Conservation (phyloP, 2,113 vertebrate genomes). For the Xiphorhynchus elegans region DNA sequence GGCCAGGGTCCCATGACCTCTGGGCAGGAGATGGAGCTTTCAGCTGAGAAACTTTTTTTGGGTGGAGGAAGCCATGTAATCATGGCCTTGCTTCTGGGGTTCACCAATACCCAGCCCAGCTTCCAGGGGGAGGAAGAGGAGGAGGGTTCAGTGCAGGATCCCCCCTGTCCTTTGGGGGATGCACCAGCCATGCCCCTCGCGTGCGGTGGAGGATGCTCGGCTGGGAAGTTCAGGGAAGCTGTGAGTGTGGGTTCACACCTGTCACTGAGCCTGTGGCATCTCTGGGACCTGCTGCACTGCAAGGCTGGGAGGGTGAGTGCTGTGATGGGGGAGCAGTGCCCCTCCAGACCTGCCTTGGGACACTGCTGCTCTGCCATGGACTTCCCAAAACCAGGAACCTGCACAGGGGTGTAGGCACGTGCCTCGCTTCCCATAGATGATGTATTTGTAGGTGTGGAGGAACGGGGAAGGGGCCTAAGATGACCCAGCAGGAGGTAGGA, state of each 20-base stretch:
- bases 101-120: neutral
- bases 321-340: neutral
- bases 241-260: accelerated
- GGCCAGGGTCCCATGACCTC: neutral
- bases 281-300: neutral
- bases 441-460: neutral
- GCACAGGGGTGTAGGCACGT: neutral
- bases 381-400: neutral
- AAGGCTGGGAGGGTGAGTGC: neutral
- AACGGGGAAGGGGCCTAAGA: neutral
- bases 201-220: accelerated
- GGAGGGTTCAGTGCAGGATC: neutral
- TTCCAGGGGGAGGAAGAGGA: neutral
- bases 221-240: neutral
- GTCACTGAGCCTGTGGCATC: neutral
- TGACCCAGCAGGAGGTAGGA: neutral
- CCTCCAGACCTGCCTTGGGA: neutral
- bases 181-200: accelerated
- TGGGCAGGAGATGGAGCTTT: neutral
- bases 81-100: neutral
- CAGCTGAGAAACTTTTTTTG: neutral
- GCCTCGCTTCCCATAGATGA: neutral
- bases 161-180: neutral
- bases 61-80: neutral
- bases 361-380: neutral